Evolutionary conservation across 2,888 invertebrate genomes (phyloP).

Genomic region (Argyresthia goedartella): DNA sequence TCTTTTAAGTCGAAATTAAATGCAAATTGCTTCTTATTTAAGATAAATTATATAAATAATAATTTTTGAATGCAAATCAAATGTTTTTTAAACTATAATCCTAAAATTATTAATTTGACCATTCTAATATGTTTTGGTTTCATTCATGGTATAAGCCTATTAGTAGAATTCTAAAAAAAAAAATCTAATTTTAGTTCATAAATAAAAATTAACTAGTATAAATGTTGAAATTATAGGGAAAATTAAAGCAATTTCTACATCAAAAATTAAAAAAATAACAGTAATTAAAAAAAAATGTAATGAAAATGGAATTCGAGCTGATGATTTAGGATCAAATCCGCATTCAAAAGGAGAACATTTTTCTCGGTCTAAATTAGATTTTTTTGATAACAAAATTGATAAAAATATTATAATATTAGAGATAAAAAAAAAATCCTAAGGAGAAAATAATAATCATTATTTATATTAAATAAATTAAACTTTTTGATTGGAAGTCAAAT

Average conservation of each 20-base stretch:
- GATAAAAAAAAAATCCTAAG: conserved; percentile 43
- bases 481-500: conserved; percentile 80
- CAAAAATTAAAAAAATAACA: conserved; percentile 80
- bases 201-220: conserved; percentile 31
- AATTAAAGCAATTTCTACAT: conserved; percentile 77
- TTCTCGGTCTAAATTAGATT: conserved; percentile 71
- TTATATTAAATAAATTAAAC: conserved; percentile 71
- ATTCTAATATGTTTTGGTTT: conserved; percentile 54
- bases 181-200: conserved; percentile 36
- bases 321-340: conserved; percentile 49
- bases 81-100: conserved; percentile 53
- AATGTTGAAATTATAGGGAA: conserved; percentile 65
- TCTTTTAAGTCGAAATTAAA: conserved; percentile 62
- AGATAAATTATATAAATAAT: conserved; percentile 41
- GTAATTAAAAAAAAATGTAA: conserved; percentile 75
- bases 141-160: conserved; percentile 49
- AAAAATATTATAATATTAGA: conserved; percentile 58
- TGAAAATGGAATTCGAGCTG: conserved; percentile 46
- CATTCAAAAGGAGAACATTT: conserved; percentile 75
- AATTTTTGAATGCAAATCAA: conserved; percentile 54
- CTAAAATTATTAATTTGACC: conserved; percentile 36
- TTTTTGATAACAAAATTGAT: conserved; percentile 67
- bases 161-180: conserved; percentile 67
- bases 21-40: conserved; percentile 71
- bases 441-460: conserved; percentile 59